These are phyloP conservation scores for Labeo rohita DNA, from an alignment of 2,113 vertebrate genomes.

Conservation along the genomic window DNA sequence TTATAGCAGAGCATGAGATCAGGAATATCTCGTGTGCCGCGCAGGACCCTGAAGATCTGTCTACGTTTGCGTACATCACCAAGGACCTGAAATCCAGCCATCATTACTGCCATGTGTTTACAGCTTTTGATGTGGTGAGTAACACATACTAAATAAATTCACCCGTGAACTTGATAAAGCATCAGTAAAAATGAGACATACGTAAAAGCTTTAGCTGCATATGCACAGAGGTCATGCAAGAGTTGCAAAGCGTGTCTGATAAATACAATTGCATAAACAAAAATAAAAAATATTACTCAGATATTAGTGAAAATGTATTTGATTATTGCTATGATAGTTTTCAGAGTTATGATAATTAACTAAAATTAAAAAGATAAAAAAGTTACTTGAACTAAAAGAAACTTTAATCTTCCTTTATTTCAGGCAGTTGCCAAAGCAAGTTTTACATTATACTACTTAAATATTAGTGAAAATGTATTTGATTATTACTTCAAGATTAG, in stretches of 20 bases:
- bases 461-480: not conserved
- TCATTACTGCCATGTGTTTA: conserved; percentile 99
- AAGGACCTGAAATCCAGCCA: conserved; percentile 99
- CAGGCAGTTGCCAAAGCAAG: too few species aligned
- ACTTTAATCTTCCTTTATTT: too few species aligned
- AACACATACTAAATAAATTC: conserved; percentile 6
- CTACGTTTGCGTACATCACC: conserved; percentile 98
- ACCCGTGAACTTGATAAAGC: not conserved
- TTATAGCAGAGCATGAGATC: conserved; percentile 98
- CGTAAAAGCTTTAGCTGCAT: not conserved
- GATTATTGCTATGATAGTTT: too few species aligned
- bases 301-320: too few species aligned
- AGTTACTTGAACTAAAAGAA: too few species aligned
- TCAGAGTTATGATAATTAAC: too few species aligned
- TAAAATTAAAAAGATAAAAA: too few species aligned
- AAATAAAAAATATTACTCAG: too few species aligned
- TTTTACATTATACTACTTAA: not conserved
- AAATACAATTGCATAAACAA: not conserved
- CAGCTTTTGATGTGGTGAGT: conserved; percentile 98
- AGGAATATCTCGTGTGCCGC: conserved; percentile 98
- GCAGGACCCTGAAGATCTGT: conserved; percentile 98
- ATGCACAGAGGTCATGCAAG: not conserved
- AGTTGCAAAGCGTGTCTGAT: not conserved
- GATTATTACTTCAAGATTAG: not conserved
- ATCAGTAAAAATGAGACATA: not conserved